These are phyloP conservation scores for Pachypsylla venusta DNA, from an alignment of 1,140 invertebrate genomes.

Conservation along the genomic window DNA sequence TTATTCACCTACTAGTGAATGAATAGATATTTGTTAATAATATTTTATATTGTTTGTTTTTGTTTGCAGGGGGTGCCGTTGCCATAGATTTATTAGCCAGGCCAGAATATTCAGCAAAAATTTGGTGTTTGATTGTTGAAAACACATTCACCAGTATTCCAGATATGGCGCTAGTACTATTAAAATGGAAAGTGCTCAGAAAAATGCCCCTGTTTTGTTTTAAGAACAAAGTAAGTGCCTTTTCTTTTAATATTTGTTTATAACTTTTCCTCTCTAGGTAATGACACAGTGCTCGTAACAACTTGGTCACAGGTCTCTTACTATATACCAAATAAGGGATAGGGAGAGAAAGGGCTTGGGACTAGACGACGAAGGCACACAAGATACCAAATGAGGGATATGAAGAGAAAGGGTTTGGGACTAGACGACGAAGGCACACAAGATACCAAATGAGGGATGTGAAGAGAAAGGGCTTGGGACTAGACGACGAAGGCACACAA, in stretches of 20 bases:
- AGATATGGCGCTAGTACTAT: conserved; percentile 67
- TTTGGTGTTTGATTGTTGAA: conserved; percentile 77
- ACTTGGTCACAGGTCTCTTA: not conserved
- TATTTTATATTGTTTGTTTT: conserved; percentile 5
- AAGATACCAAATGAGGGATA: no score
- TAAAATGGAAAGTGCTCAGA: conserved; percentile 49
- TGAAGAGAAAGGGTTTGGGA: no score
- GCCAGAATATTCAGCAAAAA: conserved; percentile 50
- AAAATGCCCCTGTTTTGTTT: conserved; percentile 59
- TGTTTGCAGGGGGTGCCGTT: conserved; percentile 56
- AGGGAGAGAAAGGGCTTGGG: not conserved
- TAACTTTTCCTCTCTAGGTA: no score
- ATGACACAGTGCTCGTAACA: not conserved
- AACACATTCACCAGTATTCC: conserved; percentile 93
- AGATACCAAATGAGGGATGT: no score
- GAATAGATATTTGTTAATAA: not conserved
- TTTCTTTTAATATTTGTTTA: not conserved
- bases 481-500: no score
- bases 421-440: no score
- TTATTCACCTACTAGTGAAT: no score
- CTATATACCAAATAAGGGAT: not conserved
- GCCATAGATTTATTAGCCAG: conserved; percentile 68
- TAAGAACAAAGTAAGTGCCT: conserved; percentile 58
- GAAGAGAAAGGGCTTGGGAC: no score
- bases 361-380: no score